Base-by-base conservation (phyloP, 1,140 invertebrate genomes). In the Drosophila mayri region DNA sequence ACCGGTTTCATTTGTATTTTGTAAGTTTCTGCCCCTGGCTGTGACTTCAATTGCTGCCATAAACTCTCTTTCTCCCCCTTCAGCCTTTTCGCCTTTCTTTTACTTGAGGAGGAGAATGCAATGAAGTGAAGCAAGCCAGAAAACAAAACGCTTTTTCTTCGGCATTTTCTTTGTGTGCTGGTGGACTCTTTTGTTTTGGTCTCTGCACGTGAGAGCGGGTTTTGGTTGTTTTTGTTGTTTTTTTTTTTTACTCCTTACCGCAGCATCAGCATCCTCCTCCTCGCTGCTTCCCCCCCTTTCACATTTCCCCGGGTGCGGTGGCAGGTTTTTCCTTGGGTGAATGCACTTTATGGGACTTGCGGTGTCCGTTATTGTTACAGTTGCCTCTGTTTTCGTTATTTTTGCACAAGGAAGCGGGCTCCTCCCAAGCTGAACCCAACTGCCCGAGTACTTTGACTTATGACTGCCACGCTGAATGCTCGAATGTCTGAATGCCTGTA, bases 291-390 rank as follows among this genome's bases (percentile, higher is more conserved):
- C 8, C 16, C 18, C 12, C 20, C 47, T 71, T 64, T 18, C 57
- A 41, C 55, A 32, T 64, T 64, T 61, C 40, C 57, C 62, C 61
- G 61, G 28, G 30, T 30, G 30, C 41, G 46, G 43, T 64, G 64
- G 38, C 52, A 70, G 82, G 81, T 63, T 65, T 67, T 41, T 67
- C 46, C 66, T 68, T 55, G 66, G 66, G 83, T 87, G 83, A 87
- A 87, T 87, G 84, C 79, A 87, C 84, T 82, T 82, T 87, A 75
- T 60, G 75, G 57, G 67, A 50, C 59, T 62, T 71, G 81, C 72
- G 81, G 64, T 79, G 64, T 58, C 61, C 71, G 55, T 63, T 85
- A 74, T 73, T 74, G 71, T 74, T 73, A 37, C 70, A 70, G 66
- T 67, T 67, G 63, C 66, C 66, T 52, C 37, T 38, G 66, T 41